Evolutionary conservation across 2,113 vertebrate genomes (phyloP).

Genomic region (Raja brachyura): DNA sequence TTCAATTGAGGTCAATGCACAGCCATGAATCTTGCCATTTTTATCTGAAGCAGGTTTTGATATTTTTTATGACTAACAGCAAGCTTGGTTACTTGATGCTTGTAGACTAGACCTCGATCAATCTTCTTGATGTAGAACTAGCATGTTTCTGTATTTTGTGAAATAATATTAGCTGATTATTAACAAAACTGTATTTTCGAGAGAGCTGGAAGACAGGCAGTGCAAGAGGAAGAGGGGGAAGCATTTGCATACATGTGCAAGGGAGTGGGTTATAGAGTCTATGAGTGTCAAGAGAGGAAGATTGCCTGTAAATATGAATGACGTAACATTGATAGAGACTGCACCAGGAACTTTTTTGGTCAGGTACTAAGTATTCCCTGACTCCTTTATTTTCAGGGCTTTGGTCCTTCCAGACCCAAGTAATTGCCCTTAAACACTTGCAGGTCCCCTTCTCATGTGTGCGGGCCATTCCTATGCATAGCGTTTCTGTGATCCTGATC

Average conservation of each 20-base stretch:
- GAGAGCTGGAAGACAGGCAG: background rate
- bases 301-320: background rate
- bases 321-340: background rate
- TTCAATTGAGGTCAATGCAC: background rate
- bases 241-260: background rate
- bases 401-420: background rate
- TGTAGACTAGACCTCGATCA: background rate
- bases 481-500: background rate
- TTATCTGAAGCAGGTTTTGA: background rate
- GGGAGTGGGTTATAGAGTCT: background rate
- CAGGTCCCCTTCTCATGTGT: background rate
- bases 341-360: background rate
- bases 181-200: background rate
- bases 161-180: background rate
- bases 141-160: background rate
- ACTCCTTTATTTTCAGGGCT: background rate
- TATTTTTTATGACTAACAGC: background rate
- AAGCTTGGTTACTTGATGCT: background rate
- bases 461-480: background rate
- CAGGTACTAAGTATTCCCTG: background rate
- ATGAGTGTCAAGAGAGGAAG: too few relatives aligned
- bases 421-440: background rate
- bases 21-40: background rate
- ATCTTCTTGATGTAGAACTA: background rate
- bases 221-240: background rate